phyloP scores from a whole-genome alignment of 2,797 vertebrate species.

The Chlorospingus flavigularis region DNA sequence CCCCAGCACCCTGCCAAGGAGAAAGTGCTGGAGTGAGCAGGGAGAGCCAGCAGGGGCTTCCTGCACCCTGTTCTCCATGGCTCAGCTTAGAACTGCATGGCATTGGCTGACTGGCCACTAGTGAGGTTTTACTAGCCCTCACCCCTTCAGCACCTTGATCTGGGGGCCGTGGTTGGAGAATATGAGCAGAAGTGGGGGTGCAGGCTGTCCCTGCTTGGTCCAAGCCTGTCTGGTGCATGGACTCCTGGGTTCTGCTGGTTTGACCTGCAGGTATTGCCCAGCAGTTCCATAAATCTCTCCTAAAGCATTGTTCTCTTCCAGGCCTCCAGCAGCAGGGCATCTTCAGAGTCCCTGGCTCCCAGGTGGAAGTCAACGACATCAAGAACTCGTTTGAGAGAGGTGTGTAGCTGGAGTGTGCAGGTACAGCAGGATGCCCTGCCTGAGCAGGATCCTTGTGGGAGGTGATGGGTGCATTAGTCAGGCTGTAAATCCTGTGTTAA shows the following conservation, averaged over 20 bases:
- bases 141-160: neutral
- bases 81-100: neutral
- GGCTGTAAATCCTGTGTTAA: neutral
- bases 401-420: conserved; percentile 57
- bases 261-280: neutral
- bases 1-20: neutral
- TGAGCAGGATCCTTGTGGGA: fast-evolving
- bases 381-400: conserved; percentile 99
- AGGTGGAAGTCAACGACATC: conserved; percentile 98
- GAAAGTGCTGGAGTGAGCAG: neutral
- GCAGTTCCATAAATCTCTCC: neutral
- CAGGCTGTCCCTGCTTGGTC: neutral
- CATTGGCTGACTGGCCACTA: neutral
- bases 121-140: neutral
- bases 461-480: fast-evolving
- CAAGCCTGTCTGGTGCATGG: fast-evolving
- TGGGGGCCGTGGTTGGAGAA: neutral
- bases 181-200: neutral
- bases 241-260: neutral
- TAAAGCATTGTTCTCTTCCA: conserved; percentile 24
- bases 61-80: neutral
- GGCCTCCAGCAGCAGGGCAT: conserved; percentile 98
- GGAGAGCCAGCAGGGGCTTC: neutral
- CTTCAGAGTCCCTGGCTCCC: conserved; percentile 97
- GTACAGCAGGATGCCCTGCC: neutral